A percentile compares a stretch with the other conserved stretches of the same genome.
Conservation (phyloP, 1,140 invertebrate species). For the Anthonomus grandis region DNA sequence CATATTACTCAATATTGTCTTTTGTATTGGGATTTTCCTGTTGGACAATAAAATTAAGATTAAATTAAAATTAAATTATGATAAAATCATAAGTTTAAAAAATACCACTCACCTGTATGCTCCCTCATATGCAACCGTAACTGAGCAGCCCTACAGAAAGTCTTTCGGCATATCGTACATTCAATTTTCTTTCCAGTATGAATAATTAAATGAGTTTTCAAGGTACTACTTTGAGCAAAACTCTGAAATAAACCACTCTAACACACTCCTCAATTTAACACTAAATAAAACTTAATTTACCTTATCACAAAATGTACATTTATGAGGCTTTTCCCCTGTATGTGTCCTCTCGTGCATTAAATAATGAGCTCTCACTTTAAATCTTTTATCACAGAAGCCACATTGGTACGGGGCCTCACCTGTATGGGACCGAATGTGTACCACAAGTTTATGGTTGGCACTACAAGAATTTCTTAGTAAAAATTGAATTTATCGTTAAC, state of each 20-base stretch:
- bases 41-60: too few species aligned
- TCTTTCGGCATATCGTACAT: slow-evolving; percentile 36
- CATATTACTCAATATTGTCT: too few species aligned
- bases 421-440: slow-evolving; percentile 17
- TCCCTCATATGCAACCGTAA: slow-evolving; percentile 38
- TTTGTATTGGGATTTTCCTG: too few species aligned
- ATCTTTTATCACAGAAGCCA: slow-evolving; percentile 13
- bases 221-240: slow-evolving; percentile 35
- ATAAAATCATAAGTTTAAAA: background rate
- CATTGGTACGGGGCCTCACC: slow-evolving; percentile 19
- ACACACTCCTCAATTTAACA: background rate
- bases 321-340: slow-evolving; percentile 30
- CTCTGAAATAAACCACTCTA: slow-evolving; percentile 23
- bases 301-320: slow-evolving; percentile 27
- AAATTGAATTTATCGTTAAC: background rate
- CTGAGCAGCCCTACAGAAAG: slow-evolving; percentile 40
- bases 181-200: slow-evolving; percentile 38
- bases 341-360: slow-evolving; percentile 27
- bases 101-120: slow-evolving; percentile 34
- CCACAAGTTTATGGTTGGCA: slow-evolving; percentile 7
- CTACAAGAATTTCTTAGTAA: background rate
- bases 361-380: slow-evolving; percentile 13
- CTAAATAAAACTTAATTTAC: background rate
- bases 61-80: background rate
- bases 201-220: slow-evolving; percentile 39